Percentiles rank a stretch among this genome's conserved stretches.
Evolutionary conservation across 1,140 invertebrate species (phyloP).

Genomic region (Neodiprion fabricii): DNA sequence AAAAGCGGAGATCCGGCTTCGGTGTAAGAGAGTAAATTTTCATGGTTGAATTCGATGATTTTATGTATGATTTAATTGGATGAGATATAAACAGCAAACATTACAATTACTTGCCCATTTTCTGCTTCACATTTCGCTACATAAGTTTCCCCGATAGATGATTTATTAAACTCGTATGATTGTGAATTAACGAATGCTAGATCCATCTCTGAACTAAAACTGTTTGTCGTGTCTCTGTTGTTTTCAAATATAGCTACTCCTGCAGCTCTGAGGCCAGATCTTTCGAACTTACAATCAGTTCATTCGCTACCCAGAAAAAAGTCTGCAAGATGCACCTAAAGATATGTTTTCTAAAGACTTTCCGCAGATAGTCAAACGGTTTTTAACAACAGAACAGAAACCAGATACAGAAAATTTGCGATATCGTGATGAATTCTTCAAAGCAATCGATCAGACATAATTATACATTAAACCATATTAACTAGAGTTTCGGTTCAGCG

Average conservation of each 20-base stretch:
- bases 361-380: too few relatives aligned
- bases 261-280: neutral
- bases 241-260: constrained; percentile 2
- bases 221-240: neutral
- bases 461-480: too few relatives aligned
- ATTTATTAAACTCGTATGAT: constrained; percentile 1
- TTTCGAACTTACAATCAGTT: neutral
- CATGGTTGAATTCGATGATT: constrained; percentile 1
- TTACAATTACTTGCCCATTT: constrained; percentile 1
- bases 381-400: too few relatives aligned
- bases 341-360: too few relatives aligned
- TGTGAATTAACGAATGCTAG: neutral
- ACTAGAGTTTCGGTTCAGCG: too few relatives aligned
- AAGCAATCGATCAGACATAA: too few relatives aligned
- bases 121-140: constrained; percentile 1
- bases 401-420: too few relatives aligned
- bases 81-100: neutral
- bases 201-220: neutral
- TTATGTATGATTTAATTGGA: neutral
- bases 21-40: neutral
- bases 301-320: too few relatives aligned
- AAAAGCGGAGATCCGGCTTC: neutral
- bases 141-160: neutral
- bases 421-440: too few relatives aligned
- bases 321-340: too few relatives aligned